Conservation (phyloP, 2,113 vertebrate genomes). For the Cyanoderma ruficeps region DNA sequence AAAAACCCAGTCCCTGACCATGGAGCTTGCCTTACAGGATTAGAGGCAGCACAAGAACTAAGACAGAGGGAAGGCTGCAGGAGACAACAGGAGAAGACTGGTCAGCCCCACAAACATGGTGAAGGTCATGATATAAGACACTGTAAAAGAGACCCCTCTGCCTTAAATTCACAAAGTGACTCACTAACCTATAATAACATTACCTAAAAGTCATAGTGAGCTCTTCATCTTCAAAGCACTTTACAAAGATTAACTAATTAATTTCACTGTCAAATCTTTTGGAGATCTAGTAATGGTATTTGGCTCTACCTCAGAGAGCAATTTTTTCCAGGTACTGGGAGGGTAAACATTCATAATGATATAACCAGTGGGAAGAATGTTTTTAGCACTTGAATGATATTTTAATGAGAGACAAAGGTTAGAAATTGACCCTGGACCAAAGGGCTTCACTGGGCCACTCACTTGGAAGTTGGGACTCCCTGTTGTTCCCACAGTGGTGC, state of each 20-base stretch:
- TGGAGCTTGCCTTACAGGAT: neutral
- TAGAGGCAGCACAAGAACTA: neutral
- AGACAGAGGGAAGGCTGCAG: neutral
- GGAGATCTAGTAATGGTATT: conserved; percentile 75
- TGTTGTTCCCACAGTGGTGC: neutral
- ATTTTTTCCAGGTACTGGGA: conserved; percentile 74
- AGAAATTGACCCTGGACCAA: conserved; percentile 47
- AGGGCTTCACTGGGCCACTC: neutral
- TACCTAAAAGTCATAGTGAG: conserved; percentile 69
- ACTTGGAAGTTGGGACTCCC: neutral
- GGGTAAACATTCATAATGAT: conserved; percentile 71
- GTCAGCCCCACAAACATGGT: accelerated
- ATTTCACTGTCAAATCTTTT: conserved; percentile 76
- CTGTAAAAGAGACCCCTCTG: conserved; percentile 27
- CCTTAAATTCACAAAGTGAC: conserved; percentile 66
- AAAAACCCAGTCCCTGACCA: neutral
- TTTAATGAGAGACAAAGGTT: conserved; percentile 49
- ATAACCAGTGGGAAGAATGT: conserved; percentile 65
- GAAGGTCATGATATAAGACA: neutral
- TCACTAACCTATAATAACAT: conserved; percentile 74
- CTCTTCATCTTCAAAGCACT: conserved; percentile 74
- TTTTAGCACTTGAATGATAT: conserved; percentile 50
- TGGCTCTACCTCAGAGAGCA: conserved; percentile 74
- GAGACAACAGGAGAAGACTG: neutral
- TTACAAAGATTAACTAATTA: conserved; percentile 75